Evolutionary conservation across 2,888 invertebrate genomes (phyloP).

Genomic region (Cataglyphis albicans): DNA sequence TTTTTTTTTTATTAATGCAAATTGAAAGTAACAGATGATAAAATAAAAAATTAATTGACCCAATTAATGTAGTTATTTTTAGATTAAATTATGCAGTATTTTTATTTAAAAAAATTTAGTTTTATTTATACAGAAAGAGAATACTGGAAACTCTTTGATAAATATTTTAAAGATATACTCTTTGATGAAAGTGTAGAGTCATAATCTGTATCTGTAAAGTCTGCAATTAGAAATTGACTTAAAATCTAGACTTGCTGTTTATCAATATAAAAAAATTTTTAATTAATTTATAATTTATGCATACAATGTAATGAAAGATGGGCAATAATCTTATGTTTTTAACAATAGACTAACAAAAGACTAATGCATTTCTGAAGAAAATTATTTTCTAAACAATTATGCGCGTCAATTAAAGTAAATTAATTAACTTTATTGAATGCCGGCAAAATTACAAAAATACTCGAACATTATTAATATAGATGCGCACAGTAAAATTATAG

Average conservation of each 20-base stretch:
- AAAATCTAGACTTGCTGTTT: background rate
- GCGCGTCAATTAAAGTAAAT: background rate
- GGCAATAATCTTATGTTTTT: background rate
- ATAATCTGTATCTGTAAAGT: background rate
- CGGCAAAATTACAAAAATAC: background rate
- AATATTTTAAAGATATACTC: background rate
- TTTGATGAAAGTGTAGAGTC: background rate
- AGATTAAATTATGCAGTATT: background rate
- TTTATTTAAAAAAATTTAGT: too few species aligned
- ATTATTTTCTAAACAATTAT: background rate
- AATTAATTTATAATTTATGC: background rate
- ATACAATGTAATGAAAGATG: background rate
- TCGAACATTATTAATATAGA: constrained; percentile 7
- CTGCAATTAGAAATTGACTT: background rate
- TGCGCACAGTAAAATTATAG: constrained; percentile 29
- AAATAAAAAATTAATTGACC: background rate
- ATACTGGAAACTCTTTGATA: background rate
- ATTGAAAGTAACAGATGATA: background rate
- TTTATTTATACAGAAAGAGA: background rate
- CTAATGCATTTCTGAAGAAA: constrained; percentile 1
- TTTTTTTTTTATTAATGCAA: background rate
- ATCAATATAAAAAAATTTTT: background rate
- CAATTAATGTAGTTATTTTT: background rate
- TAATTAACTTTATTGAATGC: constrained; percentile 7
- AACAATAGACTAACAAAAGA: background rate